Percentiles rank a stretch among this genome's conserved stretches.
These are phyloP conservation scores for Copsychus sechellarum DNA, from an alignment of 2,113 vertebrate genomes.

Conservation along the genomic window DNA sequence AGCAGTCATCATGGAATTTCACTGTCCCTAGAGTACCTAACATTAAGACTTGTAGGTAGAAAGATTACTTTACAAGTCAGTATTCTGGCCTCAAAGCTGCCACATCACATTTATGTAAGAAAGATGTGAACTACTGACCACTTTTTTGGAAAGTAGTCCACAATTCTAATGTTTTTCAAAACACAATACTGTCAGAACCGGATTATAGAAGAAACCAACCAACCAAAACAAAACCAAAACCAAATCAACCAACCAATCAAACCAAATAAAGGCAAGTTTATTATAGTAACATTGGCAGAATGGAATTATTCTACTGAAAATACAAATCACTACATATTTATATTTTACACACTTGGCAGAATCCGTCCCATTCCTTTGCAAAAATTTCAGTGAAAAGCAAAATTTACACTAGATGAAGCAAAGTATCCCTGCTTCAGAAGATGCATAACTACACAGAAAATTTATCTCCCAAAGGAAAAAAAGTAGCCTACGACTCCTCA, in stretches of 20 bases:
- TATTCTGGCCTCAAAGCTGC: not conserved
- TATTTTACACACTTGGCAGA: not conserved
- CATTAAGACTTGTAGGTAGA: not conserved
- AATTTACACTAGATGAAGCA: not conserved
- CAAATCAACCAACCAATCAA: not conserved
- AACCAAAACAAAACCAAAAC: not conserved
- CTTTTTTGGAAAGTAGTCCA: not conserved
- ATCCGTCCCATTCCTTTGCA: not conserved
- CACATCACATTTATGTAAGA: not conserved
- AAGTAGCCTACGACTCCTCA: not conserved
- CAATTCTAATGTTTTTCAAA: not conserved
- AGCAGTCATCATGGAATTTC: not conserved
- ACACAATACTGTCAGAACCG: not conserved
- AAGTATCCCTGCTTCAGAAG: not conserved
- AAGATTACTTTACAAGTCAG: not conserved
- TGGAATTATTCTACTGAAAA: slow-evolving; percentile 3
- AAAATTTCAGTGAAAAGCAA: slow-evolving; percentile 1
- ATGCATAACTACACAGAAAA: not conserved
- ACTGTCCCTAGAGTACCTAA: not conserved
- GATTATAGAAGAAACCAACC: not conserved
- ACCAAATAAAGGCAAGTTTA: not conserved
- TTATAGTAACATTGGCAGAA: not conserved
- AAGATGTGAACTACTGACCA: not conserved
- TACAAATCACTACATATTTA: not conserved
- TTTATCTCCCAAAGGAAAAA: not conserved